Conservation (phyloP, 2,113 vertebrate species). For the Lepus europaeus region DNA sequence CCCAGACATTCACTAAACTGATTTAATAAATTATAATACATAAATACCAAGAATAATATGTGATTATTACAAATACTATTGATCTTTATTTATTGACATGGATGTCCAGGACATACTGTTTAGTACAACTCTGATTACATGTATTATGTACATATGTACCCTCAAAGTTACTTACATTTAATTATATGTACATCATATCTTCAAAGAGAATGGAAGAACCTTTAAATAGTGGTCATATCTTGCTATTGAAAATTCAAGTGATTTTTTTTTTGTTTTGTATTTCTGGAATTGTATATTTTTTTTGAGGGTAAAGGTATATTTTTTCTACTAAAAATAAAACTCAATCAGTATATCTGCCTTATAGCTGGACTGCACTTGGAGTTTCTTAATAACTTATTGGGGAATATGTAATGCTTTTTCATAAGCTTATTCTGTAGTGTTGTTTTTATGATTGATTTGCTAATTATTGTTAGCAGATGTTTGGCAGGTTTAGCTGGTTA, state of each 20-base stretch:
- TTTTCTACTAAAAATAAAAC: background rate
- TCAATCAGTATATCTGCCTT: background rate
- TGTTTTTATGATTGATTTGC: background rate
- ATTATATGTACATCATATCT: background rate
- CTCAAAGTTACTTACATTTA: background rate
- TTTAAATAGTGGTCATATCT: constrained; percentile 12
- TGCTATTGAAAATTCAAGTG: constrained; percentile 28
- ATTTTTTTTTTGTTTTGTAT: constrained; percentile 4
- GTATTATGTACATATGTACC: background rate
- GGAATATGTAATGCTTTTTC: background rate
- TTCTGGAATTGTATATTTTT: background rate
- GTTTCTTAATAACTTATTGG: constrained; percentile 17
- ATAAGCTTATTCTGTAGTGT: background rate
- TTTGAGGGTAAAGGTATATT: background rate
- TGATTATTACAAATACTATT: constrained; percentile 62
- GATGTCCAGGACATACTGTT: constrained; percentile 57
- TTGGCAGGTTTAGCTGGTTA: background rate
- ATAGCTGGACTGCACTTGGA: background rate
- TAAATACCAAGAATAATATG: constrained; percentile 59
- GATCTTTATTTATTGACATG: constrained; percentile 71
- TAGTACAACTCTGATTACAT: constrained; percentile 27
- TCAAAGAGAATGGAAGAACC: constrained; percentile 17
- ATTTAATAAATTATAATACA: constrained; percentile 72
- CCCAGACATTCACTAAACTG: constrained; percentile 52
- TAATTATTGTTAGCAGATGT: background rate